Evolutionary conservation across 2,113 vertebrate genomes (phyloP).

Genomic region (Chamaea fasciata): DNA sequence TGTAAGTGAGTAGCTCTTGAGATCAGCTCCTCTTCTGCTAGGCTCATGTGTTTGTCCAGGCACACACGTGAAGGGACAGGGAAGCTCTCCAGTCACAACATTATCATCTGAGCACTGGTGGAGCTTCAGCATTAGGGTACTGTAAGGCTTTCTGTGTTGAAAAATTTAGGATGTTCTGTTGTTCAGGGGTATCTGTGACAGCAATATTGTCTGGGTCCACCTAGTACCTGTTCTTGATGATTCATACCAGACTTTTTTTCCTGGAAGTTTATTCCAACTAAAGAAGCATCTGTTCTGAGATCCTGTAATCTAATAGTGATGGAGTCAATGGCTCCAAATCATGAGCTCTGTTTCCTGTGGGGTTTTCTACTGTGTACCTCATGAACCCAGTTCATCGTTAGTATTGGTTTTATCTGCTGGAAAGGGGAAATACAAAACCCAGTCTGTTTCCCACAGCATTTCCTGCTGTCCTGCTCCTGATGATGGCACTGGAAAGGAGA

Average conservation of each 20-base stretch:
- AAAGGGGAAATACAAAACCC: not conserved
- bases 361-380: not conserved
- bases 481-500: not conserved
- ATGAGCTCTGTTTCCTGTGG: not conserved
- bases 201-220: too few species aligned
- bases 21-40: not conserved
- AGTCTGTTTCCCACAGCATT: not conserved
- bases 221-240: not conserved
- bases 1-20: not conserved
- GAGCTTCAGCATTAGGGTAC: not conserved
- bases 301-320: not conserved
- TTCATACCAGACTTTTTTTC: not conserved
- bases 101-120: not conserved
- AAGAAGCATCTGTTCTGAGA: not conserved
- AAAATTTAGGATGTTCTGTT: not conserved
- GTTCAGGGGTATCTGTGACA: not conserved
- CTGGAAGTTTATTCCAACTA: not conserved
- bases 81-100: not conserved
- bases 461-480: not conserved
- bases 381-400: not conserved
- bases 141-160: not conserved
- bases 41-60: not conserved
- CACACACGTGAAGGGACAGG: rapidly evolving
- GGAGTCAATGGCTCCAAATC: not conserved
- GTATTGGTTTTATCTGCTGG: not conserved